A percentile compares a stretch with the other conserved stretches of the same genome.
phyloP scores from a whole-genome alignment of 2,888 invertebrate species.

The Caenorhabditis becei region DNA sequence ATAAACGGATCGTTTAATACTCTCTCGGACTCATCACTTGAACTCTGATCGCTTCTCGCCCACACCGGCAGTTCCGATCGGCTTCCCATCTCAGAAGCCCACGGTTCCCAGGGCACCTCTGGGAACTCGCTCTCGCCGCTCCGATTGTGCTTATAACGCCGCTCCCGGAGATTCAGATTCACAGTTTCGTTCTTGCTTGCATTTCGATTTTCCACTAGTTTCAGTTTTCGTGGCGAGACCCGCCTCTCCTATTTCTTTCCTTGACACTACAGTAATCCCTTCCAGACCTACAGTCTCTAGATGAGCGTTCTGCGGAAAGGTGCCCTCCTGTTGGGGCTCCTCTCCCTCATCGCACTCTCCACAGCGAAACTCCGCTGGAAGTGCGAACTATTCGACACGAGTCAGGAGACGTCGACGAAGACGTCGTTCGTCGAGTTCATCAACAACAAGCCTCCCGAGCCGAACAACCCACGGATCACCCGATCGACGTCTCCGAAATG shows the following conservation, averaged over 20 bases:
- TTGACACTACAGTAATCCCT: background rate
- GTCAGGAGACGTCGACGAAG: slow-evolving; percentile 19
- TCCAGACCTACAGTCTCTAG: slow-evolving; percentile 4
- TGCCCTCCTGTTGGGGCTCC: slow-evolving; percentile 32
- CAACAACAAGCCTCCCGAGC: slow-evolving; percentile 11
- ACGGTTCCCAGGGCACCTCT: slow-evolving; percentile 27
- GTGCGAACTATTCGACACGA: slow-evolving; percentile 47
- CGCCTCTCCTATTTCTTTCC: background rate
- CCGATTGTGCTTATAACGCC: background rate
- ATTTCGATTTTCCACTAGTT: too few species aligned
- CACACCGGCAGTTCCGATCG: background rate
- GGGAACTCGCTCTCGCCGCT: slow-evolving; percentile 7
- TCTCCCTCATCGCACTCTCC: slow-evolving; percentile 35
- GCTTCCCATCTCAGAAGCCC: slow-evolving; percentile 33
- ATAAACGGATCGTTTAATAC: slow-evolving; percentile 41
- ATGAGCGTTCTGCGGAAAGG: slow-evolving; percentile 25
- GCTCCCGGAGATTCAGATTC: too few species aligned
- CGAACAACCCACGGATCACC: slow-evolving; percentile 15
- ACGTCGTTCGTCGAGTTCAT: slow-evolving; percentile 34
- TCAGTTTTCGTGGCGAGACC: too few species aligned
- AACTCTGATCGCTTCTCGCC: slow-evolving; percentile 32
- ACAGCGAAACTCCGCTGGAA: slow-evolving; percentile 54
- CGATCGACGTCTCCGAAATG: slow-evolving; percentile 34
- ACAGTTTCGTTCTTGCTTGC: too few species aligned
- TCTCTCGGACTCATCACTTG: background rate